Conservation (phyloP, 2,113 vertebrate species). For the Chroicocephalus ridibundus region DNA sequence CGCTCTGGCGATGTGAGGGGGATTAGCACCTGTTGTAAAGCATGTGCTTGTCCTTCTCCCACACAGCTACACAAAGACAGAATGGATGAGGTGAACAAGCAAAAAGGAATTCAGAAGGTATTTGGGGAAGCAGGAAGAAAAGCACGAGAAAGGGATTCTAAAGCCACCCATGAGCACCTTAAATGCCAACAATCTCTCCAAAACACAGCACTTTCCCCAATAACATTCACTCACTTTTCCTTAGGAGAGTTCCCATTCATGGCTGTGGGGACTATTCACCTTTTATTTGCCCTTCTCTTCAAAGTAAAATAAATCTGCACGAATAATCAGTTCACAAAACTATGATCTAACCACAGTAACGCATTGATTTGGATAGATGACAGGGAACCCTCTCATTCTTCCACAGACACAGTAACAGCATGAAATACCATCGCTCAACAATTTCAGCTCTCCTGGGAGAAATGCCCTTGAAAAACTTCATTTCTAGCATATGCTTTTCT, state of each 20-base stretch:
- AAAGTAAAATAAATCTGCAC: background rate
- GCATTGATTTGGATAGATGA: background rate
- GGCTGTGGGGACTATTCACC: too few relatives aligned
- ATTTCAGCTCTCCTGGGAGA: background rate
- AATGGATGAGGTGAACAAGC: background rate
- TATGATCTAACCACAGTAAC: background rate
- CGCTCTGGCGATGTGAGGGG: rapidly evolving
- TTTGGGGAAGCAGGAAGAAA: background rate
- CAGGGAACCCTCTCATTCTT: background rate
- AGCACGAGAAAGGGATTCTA: background rate
- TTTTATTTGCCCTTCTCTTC: background rate
- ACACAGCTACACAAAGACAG: background rate
- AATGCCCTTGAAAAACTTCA: background rate
- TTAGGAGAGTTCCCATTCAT: background rate
- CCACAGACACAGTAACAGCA: background rate
- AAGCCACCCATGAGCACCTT: background rate
- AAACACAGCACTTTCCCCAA: background rate
- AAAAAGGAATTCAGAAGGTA: background rate
- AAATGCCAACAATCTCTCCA: background rate
- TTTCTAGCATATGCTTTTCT: background rate
- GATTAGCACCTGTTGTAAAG: background rate
- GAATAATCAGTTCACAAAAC: background rate
- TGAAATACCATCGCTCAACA: background rate
- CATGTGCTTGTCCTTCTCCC: background rate
- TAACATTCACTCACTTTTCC: background rate